Evolutionary conservation across 1,140 invertebrate species (phyloP), one percentile per base, ranked within the genome.

Genomic region (Plodia interpunctella): DNA sequence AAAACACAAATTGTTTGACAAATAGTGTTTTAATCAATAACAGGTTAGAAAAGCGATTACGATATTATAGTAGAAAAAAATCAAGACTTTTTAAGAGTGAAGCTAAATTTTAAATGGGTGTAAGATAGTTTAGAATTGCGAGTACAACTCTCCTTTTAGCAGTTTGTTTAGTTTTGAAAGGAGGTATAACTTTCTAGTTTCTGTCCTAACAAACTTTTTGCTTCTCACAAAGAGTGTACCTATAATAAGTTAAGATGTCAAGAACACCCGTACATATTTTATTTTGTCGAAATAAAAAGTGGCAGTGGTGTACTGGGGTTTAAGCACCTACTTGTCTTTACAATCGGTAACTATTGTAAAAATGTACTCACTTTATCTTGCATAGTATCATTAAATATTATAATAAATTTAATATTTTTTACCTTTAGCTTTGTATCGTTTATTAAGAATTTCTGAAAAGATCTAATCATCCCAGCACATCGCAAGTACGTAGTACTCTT

Each of bases 201-300:
- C 50, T 52, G 20, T 21, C 19, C 20, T 21, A 52, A 52, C 50
- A 52, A 52, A 52, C 50, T 52, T 52, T 21, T 32, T 58, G 35
- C 55, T 25, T 35, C 52, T 35, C 18, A 30, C 50, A 21, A 20
- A 49, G 15, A 55, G 32, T 60, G 30, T 28, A 28, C n/a, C n/a
- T 28, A 10, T 38, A 58, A 62, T 58, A 64, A 57, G 49, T 71
- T 65, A 65, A 66, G 62, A 71, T 44, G 68, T 66, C 65, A 70
- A 70, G 55, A 61, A 51, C 53, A 49, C 57, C 32, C 50, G 57
- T 65, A 75, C 63, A 68, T 70, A 73, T 73, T 73, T 78, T 73
- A 73, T 73, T 59, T 66, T 68, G 74, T 66, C 67, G 55, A 76
- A 66, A 72, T 69, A 72, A 74, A 72, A 66, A 72, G 67, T 74